These are phyloP conservation scores for Enteromius viviparus DNA, from an alignment of 2,797 vertebrate genomes.

Conservation along the genomic window DNA sequence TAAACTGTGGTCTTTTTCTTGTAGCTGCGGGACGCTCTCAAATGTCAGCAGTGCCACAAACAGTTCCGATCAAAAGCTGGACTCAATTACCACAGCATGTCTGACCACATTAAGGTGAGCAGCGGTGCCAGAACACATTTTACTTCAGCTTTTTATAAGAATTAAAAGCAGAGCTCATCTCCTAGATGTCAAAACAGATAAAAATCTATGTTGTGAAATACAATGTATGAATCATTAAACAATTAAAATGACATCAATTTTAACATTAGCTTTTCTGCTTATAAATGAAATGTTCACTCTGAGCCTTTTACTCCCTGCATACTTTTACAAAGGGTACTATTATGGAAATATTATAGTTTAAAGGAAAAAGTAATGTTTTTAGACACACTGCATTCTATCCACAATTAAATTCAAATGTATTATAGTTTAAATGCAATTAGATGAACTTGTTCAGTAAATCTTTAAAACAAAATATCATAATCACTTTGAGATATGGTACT, in stretches of 20 bases:
- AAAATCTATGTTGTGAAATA: neutral
- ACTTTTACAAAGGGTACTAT: neutral
- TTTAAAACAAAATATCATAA: neutral
- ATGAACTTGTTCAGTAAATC: neutral
- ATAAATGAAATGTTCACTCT: neutral
- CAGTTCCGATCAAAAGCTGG: conserved; percentile 98
- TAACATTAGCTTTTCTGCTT: neutral
- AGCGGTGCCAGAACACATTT: neutral
- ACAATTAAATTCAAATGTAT: neutral
- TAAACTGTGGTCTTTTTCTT: conserved; percentile 55
- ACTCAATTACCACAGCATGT: conserved; percentile 97
- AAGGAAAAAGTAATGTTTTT: neutral
- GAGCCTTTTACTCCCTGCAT: no score
- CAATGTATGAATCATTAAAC: neutral
- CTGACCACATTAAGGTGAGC: conserved; percentile 83
- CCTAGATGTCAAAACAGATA: neutral
- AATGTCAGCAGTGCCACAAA: conserved; percentile 95
- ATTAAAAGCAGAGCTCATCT: neutral
- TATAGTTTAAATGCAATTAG: neutral
- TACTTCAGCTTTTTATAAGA: neutral
- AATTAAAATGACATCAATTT: neutral
- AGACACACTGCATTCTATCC: neutral
- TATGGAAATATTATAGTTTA: neutral
- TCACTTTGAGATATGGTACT: neutral
- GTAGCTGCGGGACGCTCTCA: conserved; percentile 94